Conservation (phyloP, 1,140 invertebrate genomes). For the Branchinecta lindahli region DNA sequence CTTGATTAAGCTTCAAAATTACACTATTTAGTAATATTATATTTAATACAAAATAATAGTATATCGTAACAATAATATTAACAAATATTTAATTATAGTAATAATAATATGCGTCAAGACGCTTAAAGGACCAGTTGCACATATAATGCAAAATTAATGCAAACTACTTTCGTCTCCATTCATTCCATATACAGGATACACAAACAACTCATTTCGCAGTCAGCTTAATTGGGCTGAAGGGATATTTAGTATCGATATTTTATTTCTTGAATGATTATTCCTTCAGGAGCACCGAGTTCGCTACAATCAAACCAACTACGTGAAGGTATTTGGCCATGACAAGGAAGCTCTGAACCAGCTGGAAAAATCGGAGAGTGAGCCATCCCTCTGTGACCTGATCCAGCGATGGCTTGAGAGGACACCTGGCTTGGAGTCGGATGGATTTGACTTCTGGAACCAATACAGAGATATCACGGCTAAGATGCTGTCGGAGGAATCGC, state of each 20-base stretch:
- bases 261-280: not conserved
- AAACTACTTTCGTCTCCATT: too few species aligned
- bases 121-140: too few species aligned
- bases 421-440: slow-evolving; percentile 56
- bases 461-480: slow-evolving; percentile 59
- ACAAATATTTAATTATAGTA: too few species aligned
- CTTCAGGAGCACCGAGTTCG: slow-evolving; percentile 60
- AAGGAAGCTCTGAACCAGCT: slow-evolving; percentile 51
- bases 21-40: too few species aligned
- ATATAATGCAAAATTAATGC: too few species aligned
- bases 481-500: slow-evolving; percentile 51
- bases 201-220: too few species aligned
- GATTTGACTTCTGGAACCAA: slow-evolving; percentile 87
- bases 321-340: slow-evolving; percentile 65
- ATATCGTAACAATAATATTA: too few species aligned
- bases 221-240: too few species aligned
- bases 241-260: too few species aligned
- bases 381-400: slow-evolving; percentile 64
- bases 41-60: too few species aligned
- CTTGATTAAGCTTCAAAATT: not conserved
- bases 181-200: too few species aligned
- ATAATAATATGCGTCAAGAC: too few species aligned
- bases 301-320: slow-evolving; percentile 80
- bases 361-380: slow-evolving; percentile 58
- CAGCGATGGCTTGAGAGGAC: slow-evolving; percentile 87